Base-by-base conservation (phyloP, 1,140 invertebrate genomes). In the Drosophila santomea region DNA sequence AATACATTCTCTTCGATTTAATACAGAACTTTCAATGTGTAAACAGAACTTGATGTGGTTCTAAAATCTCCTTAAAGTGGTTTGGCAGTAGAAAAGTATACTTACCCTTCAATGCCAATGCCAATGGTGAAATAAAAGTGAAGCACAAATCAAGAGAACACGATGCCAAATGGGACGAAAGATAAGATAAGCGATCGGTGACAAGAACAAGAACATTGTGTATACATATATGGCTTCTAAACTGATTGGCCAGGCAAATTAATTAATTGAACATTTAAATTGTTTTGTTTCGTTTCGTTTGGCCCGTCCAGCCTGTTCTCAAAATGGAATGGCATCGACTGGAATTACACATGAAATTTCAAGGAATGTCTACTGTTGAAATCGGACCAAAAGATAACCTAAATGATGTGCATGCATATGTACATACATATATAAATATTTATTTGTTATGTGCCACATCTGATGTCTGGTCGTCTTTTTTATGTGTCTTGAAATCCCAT, bases 381-480 rank as follows among this genome's bases (percentile, higher is more conserved):
- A 68, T 68, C 60, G 64, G 60, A 17, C 28, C 64, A 52, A 73
- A 73, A 73, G 67, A 73, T 73, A 73, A 73, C 69, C 69, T n/a
- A 68, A 68, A 68, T 54, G 47, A 68, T 54, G 61, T 68, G 64
- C 63, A 45, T 45, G n/a, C 39, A 62, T 57, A 43, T 62, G 38
- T 64, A 64, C 15, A 68, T 68, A 66, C 66, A 54, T 68, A 64
- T 23, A 68, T 68, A 66, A 68, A 54, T 68, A 68, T 68, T 68
- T 68, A 68, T 68, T 68, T 68, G 36, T 41, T 63, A 36, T 64
- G 28, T 44, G 64, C 44, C 64, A 45, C 64, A 68, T 68, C 64
- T 68, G 43, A 15, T 44, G 64, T 44, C 28, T 64, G 64, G 11
- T 39, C 38, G 17, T 17, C 0, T 17, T 64, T 51, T 64, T 64